Base-by-base conservation (phyloP, 2,113 vertebrate genomes). In the Leptobrachium leishanense region DNA sequence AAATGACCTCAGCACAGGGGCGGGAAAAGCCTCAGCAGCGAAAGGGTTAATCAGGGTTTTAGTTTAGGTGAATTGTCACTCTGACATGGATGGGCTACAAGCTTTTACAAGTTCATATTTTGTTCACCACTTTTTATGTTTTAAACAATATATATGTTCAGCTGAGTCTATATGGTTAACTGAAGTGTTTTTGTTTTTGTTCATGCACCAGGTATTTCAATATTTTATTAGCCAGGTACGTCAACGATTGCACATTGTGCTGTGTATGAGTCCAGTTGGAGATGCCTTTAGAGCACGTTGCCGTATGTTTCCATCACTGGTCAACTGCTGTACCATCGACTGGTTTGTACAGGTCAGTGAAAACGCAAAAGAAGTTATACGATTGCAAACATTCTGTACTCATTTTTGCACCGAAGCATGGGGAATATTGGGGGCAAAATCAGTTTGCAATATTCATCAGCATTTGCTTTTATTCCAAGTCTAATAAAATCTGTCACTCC, bases 301-400 rank as follows among this genome's bases (percentile, higher is more conserved):
- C 76, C 91, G 95, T 9, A 95, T 94, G 93, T 96, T 97, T 82
- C 94, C 94, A 15, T 95, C 94, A 0, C 88, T 95, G 41, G 94
- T 95, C 81, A 95, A 95, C 83, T 93, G 90, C 87, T 95, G 94
- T 63, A 92, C 93, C 73, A 95, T 95, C 55, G 93, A 96, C 84
- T 96, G 92, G 93, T 95, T 96, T 88, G 92, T 95, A 53, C 89
- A 93, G 93, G 93, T 96, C 64, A 64, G 88, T 84, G 31, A 59
- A 59, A 15, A 31, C 3, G 1, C 55, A 3, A 4, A 4, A 50
- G 46, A 50, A 50, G 46, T 50, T 8, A 50, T 50, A 50, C 8
- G 46, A 4, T 50, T 50, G 4, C 4, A 50, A 50, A 50, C 53
- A 55, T 12, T 55, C 6, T 55, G 53, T 55, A 55, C 6, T 6